A percentile compares a stretch with the other conserved stretches of the same genome.
Conservation (phyloP, 2,113 vertebrate genomes). For the Burhinus bistriatus region DNA sequence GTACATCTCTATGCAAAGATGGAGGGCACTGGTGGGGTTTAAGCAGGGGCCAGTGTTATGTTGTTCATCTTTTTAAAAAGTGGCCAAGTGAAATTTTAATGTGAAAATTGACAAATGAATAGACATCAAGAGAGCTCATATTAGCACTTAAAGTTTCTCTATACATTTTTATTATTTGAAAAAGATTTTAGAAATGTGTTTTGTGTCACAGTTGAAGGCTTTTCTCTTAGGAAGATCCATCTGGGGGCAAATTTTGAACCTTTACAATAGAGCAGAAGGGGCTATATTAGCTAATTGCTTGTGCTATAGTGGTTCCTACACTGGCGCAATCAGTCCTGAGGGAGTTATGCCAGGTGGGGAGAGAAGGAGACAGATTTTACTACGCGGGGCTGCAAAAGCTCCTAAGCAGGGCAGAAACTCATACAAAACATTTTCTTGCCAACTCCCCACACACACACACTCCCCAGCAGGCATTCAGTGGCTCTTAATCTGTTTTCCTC, state of each 20-base stretch:
- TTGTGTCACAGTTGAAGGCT: background rate
- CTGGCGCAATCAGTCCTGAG: constrained; percentile 28
- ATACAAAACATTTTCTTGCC: constrained; percentile 21
- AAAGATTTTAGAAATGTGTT: background rate
- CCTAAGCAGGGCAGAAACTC: constrained; percentile 39
- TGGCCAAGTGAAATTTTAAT: background rate
- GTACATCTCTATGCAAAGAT: background rate
- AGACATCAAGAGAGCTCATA: background rate
- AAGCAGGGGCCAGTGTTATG: background rate
- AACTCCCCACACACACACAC: background rate
- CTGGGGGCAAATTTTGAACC: background rate
- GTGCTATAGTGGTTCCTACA: background rate
- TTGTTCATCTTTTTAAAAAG: background rate
- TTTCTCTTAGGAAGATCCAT: background rate
- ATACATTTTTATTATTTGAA: background rate
- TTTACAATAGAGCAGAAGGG: constrained; percentile 13
- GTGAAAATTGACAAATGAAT: background rate
- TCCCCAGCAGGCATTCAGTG: background rate
- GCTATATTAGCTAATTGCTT: constrained; percentile 25
- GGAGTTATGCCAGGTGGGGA: constrained; percentile 56
- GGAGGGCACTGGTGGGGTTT: background rate
- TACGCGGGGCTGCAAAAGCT: background rate
- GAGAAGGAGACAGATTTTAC: constrained; percentile 44
- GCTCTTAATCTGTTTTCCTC: constrained; percentile 33
- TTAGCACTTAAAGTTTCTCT: background rate